These are phyloP conservation scores for Oedothorax gibbosus DNA, from an alignment of 1,140 invertebrate species.

Conservation along the genomic window DNA sequence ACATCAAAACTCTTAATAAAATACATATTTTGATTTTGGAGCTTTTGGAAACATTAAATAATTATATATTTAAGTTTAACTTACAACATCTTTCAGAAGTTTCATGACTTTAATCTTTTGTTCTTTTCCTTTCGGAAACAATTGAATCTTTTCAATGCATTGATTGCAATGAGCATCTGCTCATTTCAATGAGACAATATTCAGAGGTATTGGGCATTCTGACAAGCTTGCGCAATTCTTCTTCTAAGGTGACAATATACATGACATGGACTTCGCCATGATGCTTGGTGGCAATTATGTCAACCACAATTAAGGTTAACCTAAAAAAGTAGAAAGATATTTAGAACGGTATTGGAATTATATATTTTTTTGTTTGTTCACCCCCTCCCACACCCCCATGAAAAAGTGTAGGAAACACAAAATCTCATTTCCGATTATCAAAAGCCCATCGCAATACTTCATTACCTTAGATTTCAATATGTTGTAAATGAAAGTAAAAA, in stretches of 20 bases:
- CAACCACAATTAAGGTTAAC: conserved; percentile 69
- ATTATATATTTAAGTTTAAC: conserved; percentile 21
- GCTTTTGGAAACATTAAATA: too few species aligned
- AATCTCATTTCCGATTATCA: too few species aligned
- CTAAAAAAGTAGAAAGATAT: conserved; percentile 60
- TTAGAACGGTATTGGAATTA: too few species aligned
- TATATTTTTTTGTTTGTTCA: too few species aligned
- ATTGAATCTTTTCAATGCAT: conserved; percentile 88
- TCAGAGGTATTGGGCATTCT: conserved; percentile 76
- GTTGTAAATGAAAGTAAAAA: too few species aligned
- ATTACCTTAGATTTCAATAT: too few species aligned
- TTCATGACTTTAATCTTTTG: conserved; percentile 78
- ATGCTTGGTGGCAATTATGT: conserved; percentile 67
- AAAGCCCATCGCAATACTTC: too few species aligned
- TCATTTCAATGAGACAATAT: too few species aligned
- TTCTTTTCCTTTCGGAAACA: conserved; percentile 71
- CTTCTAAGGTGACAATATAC: conserved; percentile 82
- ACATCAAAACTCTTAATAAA: not conserved
- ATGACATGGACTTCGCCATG: conserved; percentile 75
- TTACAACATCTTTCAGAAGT: conserved; percentile 82
- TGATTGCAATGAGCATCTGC: too few species aligned
- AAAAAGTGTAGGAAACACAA: too few species aligned
- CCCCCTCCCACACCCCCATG: too few species aligned
- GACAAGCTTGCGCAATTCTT: conserved; percentile 84
- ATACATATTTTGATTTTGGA: too few species aligned